Evolutionary conservation across 2,797 vertebrate species (phyloP).

Genomic region (Harpagifer antarcticus): DNA sequence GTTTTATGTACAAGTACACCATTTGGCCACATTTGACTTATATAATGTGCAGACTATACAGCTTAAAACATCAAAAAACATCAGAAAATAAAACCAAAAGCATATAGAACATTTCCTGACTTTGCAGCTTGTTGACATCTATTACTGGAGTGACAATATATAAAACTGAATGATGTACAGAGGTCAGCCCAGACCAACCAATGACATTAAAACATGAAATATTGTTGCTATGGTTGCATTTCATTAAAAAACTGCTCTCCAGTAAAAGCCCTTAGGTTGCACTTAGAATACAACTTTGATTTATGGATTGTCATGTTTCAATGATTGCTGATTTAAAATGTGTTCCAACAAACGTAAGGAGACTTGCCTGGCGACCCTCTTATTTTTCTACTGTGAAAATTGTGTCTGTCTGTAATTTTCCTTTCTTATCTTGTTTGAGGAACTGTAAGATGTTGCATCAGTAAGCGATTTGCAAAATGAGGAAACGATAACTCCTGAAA

Average conservation of each 20-base stretch:
- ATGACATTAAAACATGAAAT: constrained; percentile 47
- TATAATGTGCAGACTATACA: background rate
- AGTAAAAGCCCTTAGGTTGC: constrained; percentile 45
- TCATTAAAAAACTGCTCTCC: constrained; percentile 39
- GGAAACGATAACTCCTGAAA: constrained; percentile 44
- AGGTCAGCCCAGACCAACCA: constrained; percentile 4
- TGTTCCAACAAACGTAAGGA: background rate
- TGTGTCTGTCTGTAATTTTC: constrained; percentile 3
- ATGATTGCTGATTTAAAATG: constrained; percentile 30
- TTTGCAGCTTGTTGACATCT: background rate
- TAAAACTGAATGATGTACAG: constrained; percentile 1
- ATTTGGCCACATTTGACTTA: background rate
- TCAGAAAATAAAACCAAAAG: constrained; percentile 1
- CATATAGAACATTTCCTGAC: background rate
- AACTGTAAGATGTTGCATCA: constrained; percentile 21
- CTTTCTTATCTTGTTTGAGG: background rate
- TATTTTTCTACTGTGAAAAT: constrained; percentile 7
- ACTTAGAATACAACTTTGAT: constrained; percentile 24
- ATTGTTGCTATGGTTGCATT: constrained; percentile 33
- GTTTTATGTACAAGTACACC: background rate
- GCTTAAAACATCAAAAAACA: background rate
- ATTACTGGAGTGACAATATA: background rate
- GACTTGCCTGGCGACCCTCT: background rate
- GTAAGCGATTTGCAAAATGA: constrained; percentile 19
- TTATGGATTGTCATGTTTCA: constrained; percentile 44